Percentiles rank a stretch among this genome's conserved stretches.
Conservation (phyloP, 2,113 vertebrate species). For the Tupaia chinensis region DNA sequence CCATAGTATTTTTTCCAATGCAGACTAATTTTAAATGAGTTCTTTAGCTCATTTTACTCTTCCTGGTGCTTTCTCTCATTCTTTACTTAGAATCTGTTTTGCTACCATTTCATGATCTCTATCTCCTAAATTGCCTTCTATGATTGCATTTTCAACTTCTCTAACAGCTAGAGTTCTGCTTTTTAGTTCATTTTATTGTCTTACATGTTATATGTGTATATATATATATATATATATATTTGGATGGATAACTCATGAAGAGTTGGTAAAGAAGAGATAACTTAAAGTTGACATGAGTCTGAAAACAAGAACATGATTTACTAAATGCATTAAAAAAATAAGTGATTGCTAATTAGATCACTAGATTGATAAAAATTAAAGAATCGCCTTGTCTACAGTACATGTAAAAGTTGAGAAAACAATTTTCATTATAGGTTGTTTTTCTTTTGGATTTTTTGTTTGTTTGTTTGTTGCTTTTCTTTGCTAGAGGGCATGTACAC, state of each 20-base stretch:
- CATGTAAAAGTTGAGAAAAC: not conserved
- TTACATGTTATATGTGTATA: not conserved
- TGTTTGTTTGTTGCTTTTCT: no score
- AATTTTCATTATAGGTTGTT: not conserved
- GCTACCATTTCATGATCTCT: not conserved
- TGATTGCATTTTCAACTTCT: not conserved
- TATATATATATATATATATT: not conserved
- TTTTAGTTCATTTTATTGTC: conserved; percentile 20
- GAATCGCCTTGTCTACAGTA: not conserved
- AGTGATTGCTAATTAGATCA: not conserved
- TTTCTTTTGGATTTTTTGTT: no score
- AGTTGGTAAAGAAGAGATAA: not conserved
- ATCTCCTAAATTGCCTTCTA: not conserved
- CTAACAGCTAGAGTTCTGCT: not conserved
- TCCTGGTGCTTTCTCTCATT: not conserved
- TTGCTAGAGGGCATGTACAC: no score
- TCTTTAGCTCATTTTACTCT: not conserved
- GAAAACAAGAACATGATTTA: not conserved
- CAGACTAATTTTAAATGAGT: not conserved
- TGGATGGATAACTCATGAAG: not conserved
- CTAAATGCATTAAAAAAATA: not conserved
- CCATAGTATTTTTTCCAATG: not conserved
- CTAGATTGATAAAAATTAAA: not conserved
- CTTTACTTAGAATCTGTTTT: not conserved
- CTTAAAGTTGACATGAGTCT: not conserved